phyloP scores from a whole-genome alignment of 2,113 vertebrate species.

The Sarotherodon lohbergeri region DNA sequence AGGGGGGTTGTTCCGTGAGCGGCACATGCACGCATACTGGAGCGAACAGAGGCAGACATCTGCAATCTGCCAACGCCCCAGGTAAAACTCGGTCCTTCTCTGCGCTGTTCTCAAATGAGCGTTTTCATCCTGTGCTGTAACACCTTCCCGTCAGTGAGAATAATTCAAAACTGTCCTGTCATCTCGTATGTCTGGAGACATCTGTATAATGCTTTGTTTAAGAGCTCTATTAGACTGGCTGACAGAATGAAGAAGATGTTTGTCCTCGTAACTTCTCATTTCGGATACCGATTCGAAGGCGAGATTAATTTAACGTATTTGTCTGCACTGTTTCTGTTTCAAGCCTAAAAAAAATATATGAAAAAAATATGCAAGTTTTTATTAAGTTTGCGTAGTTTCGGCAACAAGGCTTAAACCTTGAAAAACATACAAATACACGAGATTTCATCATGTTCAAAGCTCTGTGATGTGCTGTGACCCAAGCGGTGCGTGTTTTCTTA shows the following conservation, averaged over 20 bases:
- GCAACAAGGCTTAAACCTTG: background rate
- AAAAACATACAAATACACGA: background rate
- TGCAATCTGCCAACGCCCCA: constrained; percentile 55
- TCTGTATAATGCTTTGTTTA: constrained; percentile 34
- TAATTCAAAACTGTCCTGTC: constrained; percentile 25
- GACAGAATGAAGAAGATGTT: constrained; percentile 5
- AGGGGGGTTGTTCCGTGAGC: constrained; percentile 22
- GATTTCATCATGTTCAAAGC: background rate
- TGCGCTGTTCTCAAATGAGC: constrained; percentile 32
- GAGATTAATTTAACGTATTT: background rate
- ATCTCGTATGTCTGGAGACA: constrained; percentile 11
- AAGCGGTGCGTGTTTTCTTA: constrained; percentile 21
- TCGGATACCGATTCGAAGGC: constrained; percentile 5
- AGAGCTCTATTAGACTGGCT: constrained; percentile 21
- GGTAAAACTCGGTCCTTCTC: constrained; percentile 31
- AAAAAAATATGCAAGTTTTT: background rate
- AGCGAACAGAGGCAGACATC: constrained; percentile 45
- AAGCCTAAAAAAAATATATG: background rate
- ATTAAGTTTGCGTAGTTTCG: background rate
- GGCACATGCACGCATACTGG: background rate
- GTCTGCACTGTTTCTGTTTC: background rate
- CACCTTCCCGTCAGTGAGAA: constrained; percentile 23
- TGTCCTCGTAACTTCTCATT: constrained; percentile 33
- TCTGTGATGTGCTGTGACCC: constrained; percentile 42
- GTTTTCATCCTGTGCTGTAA: background rate